Evolutionary conservation across 2,888 invertebrate genomes (phyloP).

Genomic region (Macrosoma leucophasiata): DNA sequence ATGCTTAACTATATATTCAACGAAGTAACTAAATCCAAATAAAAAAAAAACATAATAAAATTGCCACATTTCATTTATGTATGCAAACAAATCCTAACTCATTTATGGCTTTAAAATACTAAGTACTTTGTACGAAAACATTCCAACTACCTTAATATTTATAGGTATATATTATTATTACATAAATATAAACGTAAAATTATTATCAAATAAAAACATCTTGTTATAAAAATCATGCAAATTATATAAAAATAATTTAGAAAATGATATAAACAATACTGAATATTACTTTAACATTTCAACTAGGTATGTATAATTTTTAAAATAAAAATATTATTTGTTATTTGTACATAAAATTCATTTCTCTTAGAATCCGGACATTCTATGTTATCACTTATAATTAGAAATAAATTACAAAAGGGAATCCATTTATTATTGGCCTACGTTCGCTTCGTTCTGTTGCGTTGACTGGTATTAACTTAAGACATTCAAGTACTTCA

Average conservation of each 20-base stretch:
- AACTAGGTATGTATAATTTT: too few relatives aligned
- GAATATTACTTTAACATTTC: too few relatives aligned
- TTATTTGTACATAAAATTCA: conserved; percentile 1
- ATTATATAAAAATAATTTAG: too few relatives aligned
- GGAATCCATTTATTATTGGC: not conserved
- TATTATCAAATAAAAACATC: too few relatives aligned
- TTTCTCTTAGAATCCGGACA: too few relatives aligned
- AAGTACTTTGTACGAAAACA: conserved; percentile 59
- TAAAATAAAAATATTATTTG: conserved; percentile 5
- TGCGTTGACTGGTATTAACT: too few relatives aligned
- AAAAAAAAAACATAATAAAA: conserved; percentile 8
- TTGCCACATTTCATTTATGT: conserved; percentile 21
- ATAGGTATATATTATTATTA: too few relatives aligned
- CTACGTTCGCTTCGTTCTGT: not conserved
- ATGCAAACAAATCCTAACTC: conserved; percentile 36
- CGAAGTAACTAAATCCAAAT: too few relatives aligned
- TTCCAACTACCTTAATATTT: conserved; percentile 14
- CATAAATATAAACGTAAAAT: too few relatives aligned
- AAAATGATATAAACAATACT: too few relatives aligned
- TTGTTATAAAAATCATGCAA: too few relatives aligned
- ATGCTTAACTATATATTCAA: too few relatives aligned
- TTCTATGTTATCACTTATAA: not conserved
- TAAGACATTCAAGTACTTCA: conserved; percentile 7
- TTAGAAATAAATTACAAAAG: conserved; percentile 8
- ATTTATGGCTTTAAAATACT: conserved; percentile 37